These are phyloP conservation scores for Drosophila mettleri DNA, from an alignment of 2,888 invertebrate genomes.

Conservation along the genomic window DNA sequence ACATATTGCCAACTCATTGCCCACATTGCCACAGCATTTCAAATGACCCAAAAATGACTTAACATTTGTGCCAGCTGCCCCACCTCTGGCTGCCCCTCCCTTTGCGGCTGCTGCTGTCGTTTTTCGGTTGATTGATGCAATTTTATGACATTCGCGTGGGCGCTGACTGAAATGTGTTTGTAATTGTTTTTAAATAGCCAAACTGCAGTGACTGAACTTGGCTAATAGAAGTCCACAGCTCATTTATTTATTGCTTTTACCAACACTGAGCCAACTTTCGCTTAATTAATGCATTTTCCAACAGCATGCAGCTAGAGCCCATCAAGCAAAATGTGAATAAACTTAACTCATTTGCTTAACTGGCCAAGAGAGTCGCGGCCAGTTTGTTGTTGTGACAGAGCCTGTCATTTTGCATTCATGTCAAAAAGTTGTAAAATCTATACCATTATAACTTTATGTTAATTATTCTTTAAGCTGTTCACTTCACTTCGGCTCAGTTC, in stretches of 20 bases:
- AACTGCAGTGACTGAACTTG: conserved; percentile 16
- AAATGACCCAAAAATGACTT: conserved; percentile 68
- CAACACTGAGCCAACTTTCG: conserved; percentile 12
- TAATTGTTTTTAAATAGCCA: conserved; percentile 68
- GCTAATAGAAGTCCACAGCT: not conserved
- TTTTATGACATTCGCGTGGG: conserved; percentile 63
- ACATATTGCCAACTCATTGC: conserved; percentile 60
- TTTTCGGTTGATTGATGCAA: conserved; percentile 67
- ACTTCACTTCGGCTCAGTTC: not conserved
- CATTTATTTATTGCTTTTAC: not conserved
- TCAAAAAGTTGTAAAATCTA: conserved; percentile 61
- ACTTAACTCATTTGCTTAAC: conserved; percentile 69
- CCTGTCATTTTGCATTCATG: conserved; percentile 69
- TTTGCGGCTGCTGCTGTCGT: conserved; percentile 7
- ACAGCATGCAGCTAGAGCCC: conserved; percentile 54
- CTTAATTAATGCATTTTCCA: conserved; percentile 64
- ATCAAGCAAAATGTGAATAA: not conserved
- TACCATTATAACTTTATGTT: conserved; percentile 72
- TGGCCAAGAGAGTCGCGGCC: conserved; percentile 53
- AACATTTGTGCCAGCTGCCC: conserved; percentile 43
- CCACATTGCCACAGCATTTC: conserved; percentile 32
- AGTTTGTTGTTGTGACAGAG: conserved; percentile 41
- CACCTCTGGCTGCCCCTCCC: not conserved
- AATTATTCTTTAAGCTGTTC: conserved; percentile 50
- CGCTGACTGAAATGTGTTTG: conserved; percentile 37